phyloP scores from a whole-genome alignment of 2,113 vertebrate genomes.

The Hemichromis elongatus region DNA sequence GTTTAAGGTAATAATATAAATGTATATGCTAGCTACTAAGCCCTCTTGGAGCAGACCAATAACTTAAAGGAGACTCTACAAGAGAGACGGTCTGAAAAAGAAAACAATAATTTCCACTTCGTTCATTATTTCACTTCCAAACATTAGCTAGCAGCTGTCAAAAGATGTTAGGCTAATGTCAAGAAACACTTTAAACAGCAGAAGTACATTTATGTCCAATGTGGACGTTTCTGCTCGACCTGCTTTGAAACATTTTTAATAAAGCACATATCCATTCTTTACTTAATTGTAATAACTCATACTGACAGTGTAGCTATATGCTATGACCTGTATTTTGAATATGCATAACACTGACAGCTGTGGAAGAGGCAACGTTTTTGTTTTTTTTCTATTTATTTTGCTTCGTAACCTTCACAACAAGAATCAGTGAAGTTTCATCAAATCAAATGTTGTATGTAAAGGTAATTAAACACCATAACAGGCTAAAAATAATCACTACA shows the following conservation, averaged over 20 bases:
- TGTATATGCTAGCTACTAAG: neutral
- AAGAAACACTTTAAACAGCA: neutral
- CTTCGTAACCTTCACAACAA: neutral
- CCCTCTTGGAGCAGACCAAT: neutral
- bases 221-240: neutral
- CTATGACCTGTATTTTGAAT: neutral
- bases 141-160: neutral
- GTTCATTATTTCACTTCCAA: neutral
- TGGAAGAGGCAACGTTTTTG: neutral
- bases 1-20: neutral
- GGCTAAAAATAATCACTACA: neutral
- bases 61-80: neutral
- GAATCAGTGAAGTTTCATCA: neutral
- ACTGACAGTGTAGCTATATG: neutral
- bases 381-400: neutral
- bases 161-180: neutral
- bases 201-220: neutral
- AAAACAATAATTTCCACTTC: neutral
- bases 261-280: neutral
- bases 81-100: neutral
- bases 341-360: neutral
- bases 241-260: neutral
- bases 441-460: neutral
- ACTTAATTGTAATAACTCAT: neutral
- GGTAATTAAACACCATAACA: neutral